Base-by-base conservation (phyloP, 2,797 vertebrate genomes). In the Sebastes diaconus region DNA sequence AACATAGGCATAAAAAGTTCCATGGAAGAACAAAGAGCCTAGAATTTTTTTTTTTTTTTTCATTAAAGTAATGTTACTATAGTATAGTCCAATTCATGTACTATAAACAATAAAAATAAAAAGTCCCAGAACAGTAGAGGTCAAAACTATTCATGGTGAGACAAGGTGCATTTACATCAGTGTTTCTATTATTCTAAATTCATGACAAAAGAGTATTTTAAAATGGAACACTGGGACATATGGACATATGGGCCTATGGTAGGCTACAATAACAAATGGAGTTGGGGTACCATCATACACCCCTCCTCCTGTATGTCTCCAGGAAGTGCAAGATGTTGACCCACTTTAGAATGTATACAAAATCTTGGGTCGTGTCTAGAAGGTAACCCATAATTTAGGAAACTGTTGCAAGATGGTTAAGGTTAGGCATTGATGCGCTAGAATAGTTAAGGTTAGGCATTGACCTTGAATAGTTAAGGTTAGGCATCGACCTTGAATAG, bases 251-350 rank as follows among this genome's bases (percentile, higher is more conserved):
- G 58, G 50, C 70, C 78, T 70, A 69, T 67, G 73, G 77, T 50
- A 42, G 24, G 46, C 18, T 50, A 69, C 60, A 75, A 52, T 39
- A 82, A 58, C n/a, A 84, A 63, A 70, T 34, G 22, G 25, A 72
- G 69, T 29, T 25, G 25, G 61, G 57, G 27, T 42, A 52, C 25
- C 42, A 24, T 18, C 39, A 52, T 39, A 64, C 12, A 60, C 46
- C 77, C 80, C 77, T 64, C 69, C 66, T 52, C 63, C 27, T 66
- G 8, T 32, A 6, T 30, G 27, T 10, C 30, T 68, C 29, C 29
- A 71, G 34, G 63, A 67, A 34, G 50, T 27, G 16, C 34, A 70
- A 77, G 34, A 83, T n/a, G 42, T 39, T 87, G 89, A 88, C 81
- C 81, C 69, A 75, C 55, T 87, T 85, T 27, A 68, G 24, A 73